Evolutionary conservation across 2,888 invertebrate species (phyloP).

Genomic region (Baccha elongata): DNA sequence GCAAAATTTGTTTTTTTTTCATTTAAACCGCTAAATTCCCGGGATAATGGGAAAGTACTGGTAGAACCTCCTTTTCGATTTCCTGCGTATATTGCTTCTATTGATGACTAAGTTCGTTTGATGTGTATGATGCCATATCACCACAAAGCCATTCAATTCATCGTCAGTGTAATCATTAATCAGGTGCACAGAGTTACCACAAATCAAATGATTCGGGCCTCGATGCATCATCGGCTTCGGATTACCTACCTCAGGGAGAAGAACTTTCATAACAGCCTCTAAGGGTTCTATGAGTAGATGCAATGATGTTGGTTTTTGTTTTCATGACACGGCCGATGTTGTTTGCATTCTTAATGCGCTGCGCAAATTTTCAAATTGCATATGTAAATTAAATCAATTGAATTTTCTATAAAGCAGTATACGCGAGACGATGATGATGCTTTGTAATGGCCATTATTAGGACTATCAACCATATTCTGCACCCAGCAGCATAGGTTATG

Average conservation of each 20-base stretch:
- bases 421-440: not conserved
- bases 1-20: not conserved
- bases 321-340: constrained; percentile 42
- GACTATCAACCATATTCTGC: not conserved
- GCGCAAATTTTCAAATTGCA: constrained; percentile 59
- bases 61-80: not conserved
- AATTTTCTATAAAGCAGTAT: constrained; percentile 35
- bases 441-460: not conserved
- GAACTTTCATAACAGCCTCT: constrained; percentile 3
- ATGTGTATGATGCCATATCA: not conserved
- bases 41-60: not conserved
- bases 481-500: constrained; percentile 31
- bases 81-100: not conserved
- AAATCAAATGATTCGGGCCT: constrained; percentile 54
- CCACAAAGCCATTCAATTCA: constrained; percentile 7
- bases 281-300: not conserved
- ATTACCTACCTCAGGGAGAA: constrained; percentile 1
- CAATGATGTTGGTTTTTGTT: constrained; percentile 24
- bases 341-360: constrained; percentile 60
- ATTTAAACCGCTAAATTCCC: not conserved
- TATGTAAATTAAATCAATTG: constrained; percentile 65
- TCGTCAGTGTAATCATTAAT: constrained; percentile 58
- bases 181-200: constrained; percentile 43
- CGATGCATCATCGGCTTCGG: constrained; percentile 23
- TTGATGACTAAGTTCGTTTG: constrained; percentile 36